Conservation (phyloP, 1,140 invertebrate species). For the Armadillidium nasatum region DNA sequence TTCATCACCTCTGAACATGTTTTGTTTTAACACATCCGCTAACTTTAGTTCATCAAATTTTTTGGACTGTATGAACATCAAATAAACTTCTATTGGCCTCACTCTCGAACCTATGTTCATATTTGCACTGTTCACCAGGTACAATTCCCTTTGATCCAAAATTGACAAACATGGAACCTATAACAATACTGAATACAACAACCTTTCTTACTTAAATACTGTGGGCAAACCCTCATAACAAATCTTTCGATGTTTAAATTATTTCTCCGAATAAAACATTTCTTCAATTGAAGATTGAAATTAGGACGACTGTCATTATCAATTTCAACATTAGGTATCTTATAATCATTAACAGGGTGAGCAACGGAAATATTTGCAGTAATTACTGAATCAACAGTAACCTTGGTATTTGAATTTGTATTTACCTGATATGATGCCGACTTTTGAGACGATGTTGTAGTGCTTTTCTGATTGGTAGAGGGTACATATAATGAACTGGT, state of each 20-base stretch:
- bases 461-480: too few species aligned
- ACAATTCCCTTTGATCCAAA: slow-evolving; percentile 31
- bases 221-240: slow-evolving; percentile 30
- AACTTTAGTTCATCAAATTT: slow-evolving; percentile 12
- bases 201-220: slow-evolving; percentile 31
- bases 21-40: slow-evolving; percentile 20
- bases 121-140: slow-evolving; percentile 16
- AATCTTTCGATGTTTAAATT: slow-evolving; percentile 12
- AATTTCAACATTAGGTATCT: not conserved
- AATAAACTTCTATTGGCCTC: slow-evolving; percentile 24
- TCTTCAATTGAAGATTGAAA: not conserved
- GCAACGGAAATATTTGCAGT: not conserved
- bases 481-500: too few species aligned
- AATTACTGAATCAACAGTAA: too few species aligned
- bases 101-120: slow-evolving; percentile 29
- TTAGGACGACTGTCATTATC: slow-evolving; percentile 9
- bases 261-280: not conserved
- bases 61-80: not conserved
- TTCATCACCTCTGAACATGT: slow-evolving; percentile 13
- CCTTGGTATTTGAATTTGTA: not conserved
- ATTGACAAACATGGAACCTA: slow-evolving; percentile 34
- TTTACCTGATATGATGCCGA: not conserved
- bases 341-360: not conserved
- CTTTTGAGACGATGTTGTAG: too few species aligned
- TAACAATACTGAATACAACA: slow-evolving; percentile 27